A percentile compares a stretch with the other conserved stretches of the same genome.
phyloP scores from a whole-genome alignment of 2,113 vertebrate species.

The Glareola pratincola region DNA sequence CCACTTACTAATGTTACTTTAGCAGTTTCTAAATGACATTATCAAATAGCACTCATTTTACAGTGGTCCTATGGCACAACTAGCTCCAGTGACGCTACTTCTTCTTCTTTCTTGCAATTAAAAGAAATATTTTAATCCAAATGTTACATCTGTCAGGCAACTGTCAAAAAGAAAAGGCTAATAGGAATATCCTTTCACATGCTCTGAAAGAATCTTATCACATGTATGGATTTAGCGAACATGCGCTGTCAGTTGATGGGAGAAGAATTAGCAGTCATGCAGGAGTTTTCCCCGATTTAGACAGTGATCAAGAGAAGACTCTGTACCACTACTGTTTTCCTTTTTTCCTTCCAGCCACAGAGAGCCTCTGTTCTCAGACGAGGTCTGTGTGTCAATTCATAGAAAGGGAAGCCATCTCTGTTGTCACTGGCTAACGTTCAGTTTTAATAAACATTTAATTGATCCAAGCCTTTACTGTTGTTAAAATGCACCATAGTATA shows the following conservation, averaged over 20 bases:
- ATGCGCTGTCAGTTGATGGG: background rate
- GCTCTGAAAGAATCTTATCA: background rate
- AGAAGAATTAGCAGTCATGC: slow-evolving; percentile 39
- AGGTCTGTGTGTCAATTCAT: background rate
- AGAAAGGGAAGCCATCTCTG: slow-evolving; percentile 21
- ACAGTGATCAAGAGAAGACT: slow-evolving; percentile 22
- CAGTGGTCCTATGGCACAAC: background rate
- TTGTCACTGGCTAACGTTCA: background rate
- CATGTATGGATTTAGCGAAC: background rate
- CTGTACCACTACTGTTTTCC: slow-evolving; percentile 6
- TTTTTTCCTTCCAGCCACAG: background rate
- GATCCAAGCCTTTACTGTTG: background rate
- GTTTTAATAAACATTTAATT: slow-evolving; percentile 29
- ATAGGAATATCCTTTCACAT: slow-evolving; percentile 6
- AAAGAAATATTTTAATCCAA: slow-evolving; percentile 31
- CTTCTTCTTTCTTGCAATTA: background rate
- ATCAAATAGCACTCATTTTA: slow-evolving; percentile 20
- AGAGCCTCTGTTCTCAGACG: slow-evolving; percentile 8
- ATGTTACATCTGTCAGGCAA: background rate
- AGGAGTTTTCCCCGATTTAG: slow-evolving; percentile 30
- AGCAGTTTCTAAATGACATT: slow-evolving; percentile 40
- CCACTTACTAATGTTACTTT: slow-evolving; percentile 37
- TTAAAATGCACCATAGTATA: background rate
- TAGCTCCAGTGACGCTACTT: background rate
- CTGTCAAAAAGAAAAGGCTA: slow-evolving; percentile 34